phyloP scores from a whole-genome alignment of 2,888 invertebrate genomes.

The Limnephilus rhombicus region DNA sequence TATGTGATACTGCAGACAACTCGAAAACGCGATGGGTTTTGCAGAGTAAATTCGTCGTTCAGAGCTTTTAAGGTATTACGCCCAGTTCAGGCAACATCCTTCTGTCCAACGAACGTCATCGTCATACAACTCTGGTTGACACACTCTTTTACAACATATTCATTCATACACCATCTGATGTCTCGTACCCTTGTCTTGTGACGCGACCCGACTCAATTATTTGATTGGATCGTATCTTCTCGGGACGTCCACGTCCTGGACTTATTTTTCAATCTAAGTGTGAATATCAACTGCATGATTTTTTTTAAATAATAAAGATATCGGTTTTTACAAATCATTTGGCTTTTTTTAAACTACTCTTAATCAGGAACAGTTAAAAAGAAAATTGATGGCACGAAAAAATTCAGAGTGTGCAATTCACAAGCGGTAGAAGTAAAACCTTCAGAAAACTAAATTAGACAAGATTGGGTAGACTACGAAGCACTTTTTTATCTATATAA shows the following conservation, averaged over 20 bases:
- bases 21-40: neutral
- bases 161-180: neutral
- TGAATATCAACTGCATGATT: neutral
- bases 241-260: neutral
- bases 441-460: too few relatives aligned
- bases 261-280: neutral
- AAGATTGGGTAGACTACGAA: too few relatives aligned
- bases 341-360: too few relatives aligned
- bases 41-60: neutral
- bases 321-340: too few relatives aligned
- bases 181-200: neutral
- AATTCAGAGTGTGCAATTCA: too few relatives aligned
- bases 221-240: neutral
- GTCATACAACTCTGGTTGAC: neutral
- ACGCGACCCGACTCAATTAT: neutral
- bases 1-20: neutral
- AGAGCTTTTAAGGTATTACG: neutral
- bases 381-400: too few relatives aligned
- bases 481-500: too few relatives aligned
- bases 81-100: neutral
- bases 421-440: too few relatives aligned
- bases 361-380: too few relatives aligned
- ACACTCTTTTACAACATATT: neutral
- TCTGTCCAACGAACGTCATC: neutral
- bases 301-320: too few relatives aligned